Percentiles rank a stretch among this genome's conserved stretches.
Evolutionary conservation across 2,113 vertebrate genomes (phyloP).

Genomic region (Epinephelus lanceolatus): DNA sequence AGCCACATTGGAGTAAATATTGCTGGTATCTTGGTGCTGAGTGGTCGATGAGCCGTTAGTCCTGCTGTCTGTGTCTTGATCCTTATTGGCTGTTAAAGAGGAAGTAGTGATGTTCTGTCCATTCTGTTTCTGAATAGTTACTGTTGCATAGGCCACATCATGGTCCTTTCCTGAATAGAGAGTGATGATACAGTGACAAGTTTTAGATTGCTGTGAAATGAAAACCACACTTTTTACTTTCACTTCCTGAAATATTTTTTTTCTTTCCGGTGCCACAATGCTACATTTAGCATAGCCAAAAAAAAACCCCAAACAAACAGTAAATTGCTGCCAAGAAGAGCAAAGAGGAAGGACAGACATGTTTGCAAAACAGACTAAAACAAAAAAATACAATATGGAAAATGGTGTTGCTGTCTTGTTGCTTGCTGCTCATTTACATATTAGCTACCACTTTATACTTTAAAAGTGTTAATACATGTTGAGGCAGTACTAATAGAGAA

Average conservation of each 20-base stretch:
- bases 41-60: rapidly evolving
- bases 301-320: neutral
- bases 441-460: too few species aligned
- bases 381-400: too few species aligned
- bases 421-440: too few species aligned
- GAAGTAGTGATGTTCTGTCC: neutral
- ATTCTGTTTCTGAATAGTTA: neutral
- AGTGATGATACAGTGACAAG: neutral
- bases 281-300: too few species aligned
- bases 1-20: neutral
- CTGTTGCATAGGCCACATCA: neutral
- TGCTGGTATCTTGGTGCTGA: neutral
- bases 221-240: neutral
- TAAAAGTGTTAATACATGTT: too few species aligned
- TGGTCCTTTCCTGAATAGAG: slow-evolving; percentile 30
- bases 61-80: neutral
- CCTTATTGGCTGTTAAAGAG: neutral
- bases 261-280: neutral
- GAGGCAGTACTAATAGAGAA: too few species aligned
- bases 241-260: neutral
- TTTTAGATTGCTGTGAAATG: neutral
- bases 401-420: too few species aligned
- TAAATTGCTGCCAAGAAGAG: neutral
- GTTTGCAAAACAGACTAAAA: too few species aligned
- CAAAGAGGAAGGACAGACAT: neutral